phyloP scores from a whole-genome alignment of 2,113 vertebrate genomes.

The Panthera uncia region DNA sequence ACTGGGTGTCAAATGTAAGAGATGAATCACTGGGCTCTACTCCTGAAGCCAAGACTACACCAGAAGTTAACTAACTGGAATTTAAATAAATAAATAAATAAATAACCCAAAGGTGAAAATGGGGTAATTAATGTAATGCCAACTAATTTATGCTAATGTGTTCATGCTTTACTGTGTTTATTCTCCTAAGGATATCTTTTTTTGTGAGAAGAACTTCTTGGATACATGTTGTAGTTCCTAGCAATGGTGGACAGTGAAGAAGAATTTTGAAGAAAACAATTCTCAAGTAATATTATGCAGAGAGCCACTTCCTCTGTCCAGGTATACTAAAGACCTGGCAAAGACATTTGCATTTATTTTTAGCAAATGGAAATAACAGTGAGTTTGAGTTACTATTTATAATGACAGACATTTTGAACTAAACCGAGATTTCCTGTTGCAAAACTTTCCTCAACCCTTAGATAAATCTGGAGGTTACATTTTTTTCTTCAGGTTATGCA shows the following conservation, averaged over 20 bases:
- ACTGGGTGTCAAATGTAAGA: no score
- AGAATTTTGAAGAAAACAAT: slow-evolving; percentile 21
- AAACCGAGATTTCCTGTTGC: slow-evolving; percentile 32
- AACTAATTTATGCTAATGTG: neutral
- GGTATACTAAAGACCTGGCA: neutral
- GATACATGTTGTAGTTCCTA: neutral
- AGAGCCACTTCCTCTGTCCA: neutral
- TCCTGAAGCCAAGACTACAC: no score
- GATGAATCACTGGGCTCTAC: no score
- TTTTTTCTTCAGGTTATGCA: slow-evolving; percentile 26
- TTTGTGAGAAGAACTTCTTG: neutral
- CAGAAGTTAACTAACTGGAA: no score
- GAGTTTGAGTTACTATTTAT: slow-evolving; percentile 26
- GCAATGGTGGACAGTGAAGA: neutral
- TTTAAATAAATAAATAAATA: no score
- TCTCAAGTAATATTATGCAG: neutral
- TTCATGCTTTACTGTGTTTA: neutral
- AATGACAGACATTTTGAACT: neutral
- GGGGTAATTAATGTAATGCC: neutral
- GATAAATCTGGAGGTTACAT: slow-evolving; percentile 5
- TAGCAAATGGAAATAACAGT: neutral
- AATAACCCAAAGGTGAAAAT: neutral
- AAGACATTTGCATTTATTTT: slow-evolving; percentile 19
- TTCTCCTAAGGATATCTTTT: neutral
- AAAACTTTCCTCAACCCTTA: slow-evolving; percentile 5